Evolutionary conservation across 2,888 invertebrate genomes (phyloP).

Genomic region (Shargacucullia verbasci): DNA sequence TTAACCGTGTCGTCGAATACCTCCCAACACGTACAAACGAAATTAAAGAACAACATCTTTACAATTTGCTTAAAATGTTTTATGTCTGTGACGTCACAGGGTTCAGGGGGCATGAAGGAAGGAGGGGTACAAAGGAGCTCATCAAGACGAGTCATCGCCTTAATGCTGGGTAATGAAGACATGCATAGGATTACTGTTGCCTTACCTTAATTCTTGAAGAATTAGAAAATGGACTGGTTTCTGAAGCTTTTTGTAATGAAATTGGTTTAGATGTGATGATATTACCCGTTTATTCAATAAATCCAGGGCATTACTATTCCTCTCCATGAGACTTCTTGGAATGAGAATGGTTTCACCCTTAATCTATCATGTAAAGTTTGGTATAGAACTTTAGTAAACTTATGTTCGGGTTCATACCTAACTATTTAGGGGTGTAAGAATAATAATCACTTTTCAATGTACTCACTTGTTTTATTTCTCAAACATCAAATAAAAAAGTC

Average conservation of each 20-base stretch:
- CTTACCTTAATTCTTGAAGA: conserved; percentile 33
- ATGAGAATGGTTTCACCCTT: no score
- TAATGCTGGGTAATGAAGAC: conserved; percentile 67
- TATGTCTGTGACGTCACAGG: conserved; percentile 23
- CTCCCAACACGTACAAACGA: conserved; percentile 23
- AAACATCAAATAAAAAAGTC: no score
- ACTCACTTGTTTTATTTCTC: no score
- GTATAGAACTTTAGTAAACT: no score
- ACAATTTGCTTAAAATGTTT: conserved; percentile 52
- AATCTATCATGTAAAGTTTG: no score
- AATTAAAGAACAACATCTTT: conserved; percentile 54
- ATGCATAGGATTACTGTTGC: conserved; percentile 50
- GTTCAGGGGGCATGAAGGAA: conserved; percentile 9
- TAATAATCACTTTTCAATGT: no score
- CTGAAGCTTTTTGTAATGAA: conserved; percentile 13
- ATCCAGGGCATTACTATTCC: no score
- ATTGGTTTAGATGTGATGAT: conserved; percentile 9
- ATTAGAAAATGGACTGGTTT: conserved; percentile 32
- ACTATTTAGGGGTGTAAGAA: no score
- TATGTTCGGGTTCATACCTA: no score
- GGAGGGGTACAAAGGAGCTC: conserved; percentile 54
- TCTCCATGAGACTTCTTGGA: no score
- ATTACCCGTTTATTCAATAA: neutral
- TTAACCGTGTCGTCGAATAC: neutral
- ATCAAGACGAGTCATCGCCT: conserved; percentile 70